Percentiles rank a stretch among this genome's conserved stretches.
Conservation (phyloP, 53 echinoderm and acorn worm genomes). For the Echinarachnius parma region DNA sequence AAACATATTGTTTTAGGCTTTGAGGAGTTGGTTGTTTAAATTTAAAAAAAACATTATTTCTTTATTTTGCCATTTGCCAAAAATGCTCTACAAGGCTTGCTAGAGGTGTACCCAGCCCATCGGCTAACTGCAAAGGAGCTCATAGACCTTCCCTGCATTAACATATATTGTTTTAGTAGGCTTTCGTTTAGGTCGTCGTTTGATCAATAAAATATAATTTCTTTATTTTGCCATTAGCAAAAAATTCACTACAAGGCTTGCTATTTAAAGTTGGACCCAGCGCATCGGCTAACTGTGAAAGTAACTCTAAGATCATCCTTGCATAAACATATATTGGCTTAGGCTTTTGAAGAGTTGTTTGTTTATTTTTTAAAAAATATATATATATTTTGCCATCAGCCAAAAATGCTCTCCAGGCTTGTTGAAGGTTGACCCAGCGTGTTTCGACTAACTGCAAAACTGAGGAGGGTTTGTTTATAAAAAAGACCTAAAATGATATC, state of each 20-base stretch:
- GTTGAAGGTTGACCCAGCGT: conserved; percentile 86
- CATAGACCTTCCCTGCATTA: conserved; percentile 76
- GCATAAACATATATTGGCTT: not conserved
- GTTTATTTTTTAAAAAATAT: too few species aligned
- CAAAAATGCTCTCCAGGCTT: conserved; percentile 88
- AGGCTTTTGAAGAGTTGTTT: too few species aligned
- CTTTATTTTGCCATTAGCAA: too few species aligned
- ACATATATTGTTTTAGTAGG: too few species aligned
- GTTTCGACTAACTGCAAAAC: conserved; percentile 86
- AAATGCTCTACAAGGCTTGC: conserved; percentile 77
- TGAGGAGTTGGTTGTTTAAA: too few species aligned
- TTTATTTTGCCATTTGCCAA: conserved; percentile 49
- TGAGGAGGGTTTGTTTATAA: too few species aligned
- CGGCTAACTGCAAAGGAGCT: conserved; percentile 78
- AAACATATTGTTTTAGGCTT: too few species aligned
- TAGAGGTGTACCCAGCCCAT: conserved; percentile 83
- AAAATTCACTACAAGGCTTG: not conserved
- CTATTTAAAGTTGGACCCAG: not conserved
- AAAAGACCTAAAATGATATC: too few species aligned
- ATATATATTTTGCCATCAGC: conserved; percentile 62
- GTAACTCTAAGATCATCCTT: not conserved
- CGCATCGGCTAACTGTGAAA: not conserved
- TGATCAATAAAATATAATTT: too few species aligned
- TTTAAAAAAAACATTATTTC: not conserved
- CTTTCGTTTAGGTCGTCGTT: too few species aligned